These are phyloP conservation scores for Tribolium madens DNA, from an alignment of 1,140 invertebrate species.

Conservation along the genomic window DNA sequence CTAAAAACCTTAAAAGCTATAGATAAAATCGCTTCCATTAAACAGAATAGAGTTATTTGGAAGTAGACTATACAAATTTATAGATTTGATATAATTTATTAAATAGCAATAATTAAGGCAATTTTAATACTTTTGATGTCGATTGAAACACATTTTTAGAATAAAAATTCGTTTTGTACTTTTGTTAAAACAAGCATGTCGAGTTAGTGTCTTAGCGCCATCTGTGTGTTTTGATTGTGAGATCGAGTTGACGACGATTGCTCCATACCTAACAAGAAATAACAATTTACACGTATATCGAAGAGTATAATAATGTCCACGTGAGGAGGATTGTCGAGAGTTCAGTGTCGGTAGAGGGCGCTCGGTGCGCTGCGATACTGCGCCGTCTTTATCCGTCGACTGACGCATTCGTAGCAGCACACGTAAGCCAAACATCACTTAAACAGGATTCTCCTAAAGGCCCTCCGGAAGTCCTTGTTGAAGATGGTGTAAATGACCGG, in stretches of 20 bases:
- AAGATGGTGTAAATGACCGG: conserved; percentile 99
- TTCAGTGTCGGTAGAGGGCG: conserved; percentile 63
- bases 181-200: background rate
- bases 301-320: conserved; percentile 6
- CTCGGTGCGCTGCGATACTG: conserved; percentile 72
- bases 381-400: conserved; percentile 70
- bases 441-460: conserved; percentile 94
- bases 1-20: conserved; percentile 20
- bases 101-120: conserved; percentile 18
- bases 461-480: conserved; percentile 97
- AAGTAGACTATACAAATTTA: background rate
- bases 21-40: background rate
- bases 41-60: background rate
- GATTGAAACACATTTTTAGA: conserved; percentile 1
- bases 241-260: conserved; percentile 19
- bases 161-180: conserved; percentile 18
- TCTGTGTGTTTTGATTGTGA: background rate
- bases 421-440: conserved; percentile 89
- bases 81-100: conserved; percentile 1
- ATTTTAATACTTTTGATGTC: conserved; percentile 13
- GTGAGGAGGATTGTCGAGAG: conserved; percentile 40
- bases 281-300: conserved; percentile 24
- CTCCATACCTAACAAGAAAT: conserved; percentile 29
- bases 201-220: background rate
- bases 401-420: conserved; percentile 78